Percentiles rank a stretch among this genome's conserved stretches.
These are phyloP conservation scores for Pinna nobilis DNA, from an alignment of 1,140 invertebrate genomes.

Conservation along the genomic window DNA sequence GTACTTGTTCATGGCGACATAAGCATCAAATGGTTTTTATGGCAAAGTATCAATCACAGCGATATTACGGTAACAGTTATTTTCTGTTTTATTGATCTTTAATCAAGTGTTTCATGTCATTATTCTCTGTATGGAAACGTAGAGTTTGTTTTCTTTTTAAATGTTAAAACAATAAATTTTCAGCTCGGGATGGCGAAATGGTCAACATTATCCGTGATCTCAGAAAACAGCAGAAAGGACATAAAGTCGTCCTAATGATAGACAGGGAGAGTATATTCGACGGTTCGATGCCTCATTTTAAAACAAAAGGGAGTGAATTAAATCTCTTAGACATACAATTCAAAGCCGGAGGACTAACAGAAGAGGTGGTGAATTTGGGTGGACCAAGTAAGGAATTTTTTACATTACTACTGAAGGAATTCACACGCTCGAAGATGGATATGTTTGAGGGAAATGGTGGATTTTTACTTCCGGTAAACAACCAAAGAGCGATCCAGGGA, in stretches of 20 bases:
- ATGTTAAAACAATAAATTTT: too few species aligned
- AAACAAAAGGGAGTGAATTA: slow-evolving; percentile 19
- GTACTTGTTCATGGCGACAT: too few species aligned
- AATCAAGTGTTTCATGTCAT: too few species aligned
- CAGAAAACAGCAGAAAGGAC: slow-evolving; percentile 14
- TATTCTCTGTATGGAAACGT: too few species aligned
- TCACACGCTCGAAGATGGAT: slow-evolving; percentile 10
- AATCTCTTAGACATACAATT: slow-evolving; percentile 24
- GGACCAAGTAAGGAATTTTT: slow-evolving; percentile 40
- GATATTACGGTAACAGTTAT: too few species aligned
- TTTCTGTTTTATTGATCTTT: too few species aligned
- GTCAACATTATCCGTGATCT: not conserved
- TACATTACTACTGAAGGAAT: slow-evolving; percentile 36
- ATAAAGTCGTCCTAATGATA: slow-evolving; percentile 5
- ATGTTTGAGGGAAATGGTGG: slow-evolving; percentile 42
- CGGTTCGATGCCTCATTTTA: slow-evolving; percentile 18
- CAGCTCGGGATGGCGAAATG: too few species aligned
- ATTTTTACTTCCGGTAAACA: slow-evolving; percentile 32
- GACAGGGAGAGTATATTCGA: slow-evolving; percentile 6
- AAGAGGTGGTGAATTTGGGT: slow-evolving; percentile 24
- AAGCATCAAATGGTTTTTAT: too few species aligned
- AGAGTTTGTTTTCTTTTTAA: too few species aligned
- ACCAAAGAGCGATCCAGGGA: slow-evolving; percentile 20
- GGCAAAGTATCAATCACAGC: too few species aligned
- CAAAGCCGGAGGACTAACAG: slow-evolving; percentile 7